A percentile compares a stretch with the other conserved stretches of the same genome.
phyloP scores from a whole-genome alignment of 1,140 invertebrate genomes.

The Drosophila funebris region DNA sequence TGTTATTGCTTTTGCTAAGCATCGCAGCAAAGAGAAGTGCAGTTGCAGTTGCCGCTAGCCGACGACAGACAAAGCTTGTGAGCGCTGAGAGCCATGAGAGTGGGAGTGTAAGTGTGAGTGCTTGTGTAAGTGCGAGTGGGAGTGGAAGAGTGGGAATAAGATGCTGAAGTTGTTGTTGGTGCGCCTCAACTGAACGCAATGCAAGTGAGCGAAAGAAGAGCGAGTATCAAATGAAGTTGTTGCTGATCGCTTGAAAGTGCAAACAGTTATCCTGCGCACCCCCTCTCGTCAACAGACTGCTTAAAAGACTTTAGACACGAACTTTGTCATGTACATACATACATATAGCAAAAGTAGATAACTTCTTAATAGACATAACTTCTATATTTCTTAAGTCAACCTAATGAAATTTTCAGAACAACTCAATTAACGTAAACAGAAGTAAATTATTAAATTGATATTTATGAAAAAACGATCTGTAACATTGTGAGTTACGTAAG shows the following conservation, averaged over 20 bases:
- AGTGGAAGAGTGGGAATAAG: not conserved
- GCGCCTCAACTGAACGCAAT: not conserved
- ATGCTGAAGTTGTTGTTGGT: not conserved
- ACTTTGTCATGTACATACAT: not conserved
- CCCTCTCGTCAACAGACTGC: too few species aligned
- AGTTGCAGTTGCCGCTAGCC: not conserved
- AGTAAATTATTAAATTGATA: too few species aligned
- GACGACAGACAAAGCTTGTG: conserved; percentile 1
- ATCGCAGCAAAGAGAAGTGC: not conserved
- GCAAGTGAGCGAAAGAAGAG: not conserved
- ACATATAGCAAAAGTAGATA: too few species aligned
- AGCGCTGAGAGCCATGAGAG: not conserved
- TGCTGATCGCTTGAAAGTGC: too few species aligned
- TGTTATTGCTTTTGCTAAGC: conserved; percentile 3
- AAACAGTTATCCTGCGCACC: too few species aligned
- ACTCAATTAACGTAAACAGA: too few species aligned
- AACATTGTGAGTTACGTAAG: too few species aligned
- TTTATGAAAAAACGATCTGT: too few species aligned
- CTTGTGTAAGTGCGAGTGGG: not conserved
- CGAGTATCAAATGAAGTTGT: not conserved
- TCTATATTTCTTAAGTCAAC: too few species aligned
- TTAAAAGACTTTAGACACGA: not conserved
- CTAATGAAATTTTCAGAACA: too few species aligned
- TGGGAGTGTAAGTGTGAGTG: not conserved
- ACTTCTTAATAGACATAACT: too few species aligned